Evolutionary conservation across 2,797 vertebrate species (phyloP), one percentile per base, ranked within the genome.

Genomic region (Sebastes diploproa): DNA sequence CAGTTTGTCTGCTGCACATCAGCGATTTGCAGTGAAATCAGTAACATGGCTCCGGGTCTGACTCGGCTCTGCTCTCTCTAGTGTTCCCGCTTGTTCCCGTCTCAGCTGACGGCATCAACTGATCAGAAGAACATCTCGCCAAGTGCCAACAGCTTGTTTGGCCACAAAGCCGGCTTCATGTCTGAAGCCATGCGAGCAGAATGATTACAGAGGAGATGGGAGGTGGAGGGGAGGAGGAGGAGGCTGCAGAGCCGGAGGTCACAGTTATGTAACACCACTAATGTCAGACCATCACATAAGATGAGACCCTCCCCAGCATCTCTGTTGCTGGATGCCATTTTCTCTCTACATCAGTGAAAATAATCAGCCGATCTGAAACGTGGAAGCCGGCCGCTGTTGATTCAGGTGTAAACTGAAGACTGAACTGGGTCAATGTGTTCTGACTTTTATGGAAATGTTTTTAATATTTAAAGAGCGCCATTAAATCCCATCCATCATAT

Each of bases 211-310:
- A 73, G 73, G 82, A 77, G 83, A 66, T 60, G 77, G 79, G 63
- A 77, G 82, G 66, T 11, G 68, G 46, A 22, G 25, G 10, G 34
- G 46, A n/a, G 73, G 13, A 11, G 36, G 86, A 60, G 65, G 77
- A 67, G 58, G 79, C 66, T 73, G 84, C 85, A 79, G 77, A 87
- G 91, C 92, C 79, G 29, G 88, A 81, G 93, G 93, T 91, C 84
- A 88, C 72, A 50, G 80, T 95, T 95, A 93, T 88, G 86, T 84
- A 94, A 95, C 79, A 61, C 54, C 38, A 55, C 86, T 92, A 86
- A 92, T 91, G 92, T 92, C 86, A 92, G 83, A 84, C 60, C 83
- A 81, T 91, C 83, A 79, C 69, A 82, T 77, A 84, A 84, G 72
- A 88, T 64, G 87, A 89, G 70, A 86, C 67, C 75, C 78, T 84